Percentiles rank a stretch among this genome's conserved stretches.
phyloP scores from a whole-genome alignment of 2,888 invertebrate species.

The Elgonia sp. region DNA sequence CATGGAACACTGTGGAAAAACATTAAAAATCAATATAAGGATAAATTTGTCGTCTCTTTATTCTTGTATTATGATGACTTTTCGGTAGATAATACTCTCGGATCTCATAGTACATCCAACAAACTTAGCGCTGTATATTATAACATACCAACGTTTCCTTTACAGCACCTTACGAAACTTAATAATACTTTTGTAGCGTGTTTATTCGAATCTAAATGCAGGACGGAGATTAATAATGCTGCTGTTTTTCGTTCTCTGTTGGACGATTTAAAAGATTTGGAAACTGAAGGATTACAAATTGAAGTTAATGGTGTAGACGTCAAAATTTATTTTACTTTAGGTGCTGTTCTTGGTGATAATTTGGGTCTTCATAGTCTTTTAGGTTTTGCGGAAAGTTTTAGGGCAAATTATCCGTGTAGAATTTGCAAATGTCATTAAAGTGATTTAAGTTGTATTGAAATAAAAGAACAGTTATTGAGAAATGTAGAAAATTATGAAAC shows the following conservation, averaged over 20 bases:
- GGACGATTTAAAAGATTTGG: constrained; percentile 39
- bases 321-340: constrained; percentile 52
- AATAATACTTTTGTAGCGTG: constrained; percentile 58
- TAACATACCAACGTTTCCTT: constrained; percentile 61
- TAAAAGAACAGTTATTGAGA: background rate
- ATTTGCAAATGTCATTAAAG: constrained; percentile 15
- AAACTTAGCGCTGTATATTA: constrained; percentile 72
- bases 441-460: background rate
- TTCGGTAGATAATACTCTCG: constrained; percentile 67
- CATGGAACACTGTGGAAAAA: background rate
- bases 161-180: constrained; percentile 41
- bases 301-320: constrained; percentile 6
- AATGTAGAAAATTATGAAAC: constrained; percentile 14
- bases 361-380: constrained; percentile 16
- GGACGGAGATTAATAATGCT: constrained; percentile 36
- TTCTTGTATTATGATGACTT: constrained; percentile 72
- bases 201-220: constrained; percentile 32
- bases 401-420: constrained; percentile 21
- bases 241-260: constrained; percentile 26
- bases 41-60: background rate
- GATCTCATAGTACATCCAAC: constrained; percentile 58
- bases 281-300: constrained; percentile 32
- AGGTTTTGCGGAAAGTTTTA: constrained; percentile 19
- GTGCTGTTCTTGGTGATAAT: constrained; percentile 20
- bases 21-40: background rate